Base-by-base conservation (phyloP, 1,140 invertebrate genomes). In the Papilio dardanus region DNA sequence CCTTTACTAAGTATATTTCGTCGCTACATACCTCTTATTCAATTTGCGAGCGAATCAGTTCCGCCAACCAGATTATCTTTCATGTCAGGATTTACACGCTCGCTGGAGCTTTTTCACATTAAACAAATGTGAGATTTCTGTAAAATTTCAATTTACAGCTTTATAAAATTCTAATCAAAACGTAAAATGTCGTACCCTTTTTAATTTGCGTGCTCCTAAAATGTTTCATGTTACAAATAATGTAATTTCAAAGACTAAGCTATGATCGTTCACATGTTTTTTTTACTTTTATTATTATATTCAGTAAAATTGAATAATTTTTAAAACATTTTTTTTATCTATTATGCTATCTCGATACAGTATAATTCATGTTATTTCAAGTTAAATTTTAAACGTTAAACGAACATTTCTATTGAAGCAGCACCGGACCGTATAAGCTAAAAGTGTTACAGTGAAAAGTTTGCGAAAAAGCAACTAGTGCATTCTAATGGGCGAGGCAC, bases 31-130 rank as follows among this genome's bases (percentile, higher is more conserved):
- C 84, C 86, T 86, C 87, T 91, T 90, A 91, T 92, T 91, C 88
- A 91, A 92, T 92, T 92, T 92, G 88, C 81, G 83, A 88, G 85
- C 88, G 89, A 92, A 92, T 91, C 89, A 88, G 88, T 88, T 88
- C 88, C 83, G 83, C 86, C 88, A 91, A 92, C 88, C 83, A 86
- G 87, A 90, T 90, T 92, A 92, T 90, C 86, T 88, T 86, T 86
- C 86, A 87, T 83, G 88, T 87, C 83, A 77, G 81, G 86, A 86
- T 92, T 91, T 90, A 91, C 89, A 87, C 85, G 81, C 84, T 86
- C 81, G 79, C 82, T 82, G 80, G 83, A 78, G 81, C 80, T 82
- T 85, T 85, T 86, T 83, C 82, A 76, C 78, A 46, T 46, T 46
- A 71, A 71, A 71, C 68, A 69, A 69, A 69, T 69, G 67, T 69